Percentiles rank a stretch among this genome's conserved stretches.
Conservation (phyloP, 2,888 invertebrate genomes). For the Melinaea marsaeus region DNA sequence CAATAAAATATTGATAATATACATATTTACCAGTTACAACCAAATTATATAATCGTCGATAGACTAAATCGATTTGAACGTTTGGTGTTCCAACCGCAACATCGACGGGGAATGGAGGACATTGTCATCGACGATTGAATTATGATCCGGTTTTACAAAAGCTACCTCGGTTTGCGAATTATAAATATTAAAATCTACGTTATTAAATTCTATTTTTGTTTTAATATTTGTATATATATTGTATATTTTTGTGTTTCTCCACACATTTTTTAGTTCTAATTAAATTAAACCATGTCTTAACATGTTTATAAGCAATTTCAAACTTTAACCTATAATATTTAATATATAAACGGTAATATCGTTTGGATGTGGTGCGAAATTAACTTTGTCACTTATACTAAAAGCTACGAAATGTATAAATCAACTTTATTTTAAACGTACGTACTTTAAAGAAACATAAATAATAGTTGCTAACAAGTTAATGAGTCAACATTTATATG, state of each 20-base stretch:
- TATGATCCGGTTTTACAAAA: conserved; percentile 15
- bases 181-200: not conserved
- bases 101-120: conserved; percentile 24
- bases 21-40: not conserved
- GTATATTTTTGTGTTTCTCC: not conserved
- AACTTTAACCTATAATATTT: too few species aligned
- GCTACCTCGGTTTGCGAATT: conserved; percentile 7
- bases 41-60: conserved; percentile 8
- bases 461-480: not conserved
- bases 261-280: too few species aligned
- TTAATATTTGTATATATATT: not conserved
- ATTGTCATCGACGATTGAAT: conserved; percentile 25
- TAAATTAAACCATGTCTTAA: too few species aligned
- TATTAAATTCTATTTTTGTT: not conserved
- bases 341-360: too few species aligned
- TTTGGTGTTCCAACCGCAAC: conserved; percentile 23
- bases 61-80: conserved; percentile 21
- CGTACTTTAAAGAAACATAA: not conserved
- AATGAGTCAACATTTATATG: not conserved
- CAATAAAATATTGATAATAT: too few species aligned
- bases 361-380: too few species aligned
- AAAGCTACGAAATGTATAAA: too few species aligned
- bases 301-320: too few species aligned
- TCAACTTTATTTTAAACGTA: not conserved
- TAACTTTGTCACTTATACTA: too few species aligned